Evolutionary conservation across 1,140 invertebrate species (phyloP), one percentile per base, ranked within the genome.

Genomic region (Mylabris phalerata): DNA sequence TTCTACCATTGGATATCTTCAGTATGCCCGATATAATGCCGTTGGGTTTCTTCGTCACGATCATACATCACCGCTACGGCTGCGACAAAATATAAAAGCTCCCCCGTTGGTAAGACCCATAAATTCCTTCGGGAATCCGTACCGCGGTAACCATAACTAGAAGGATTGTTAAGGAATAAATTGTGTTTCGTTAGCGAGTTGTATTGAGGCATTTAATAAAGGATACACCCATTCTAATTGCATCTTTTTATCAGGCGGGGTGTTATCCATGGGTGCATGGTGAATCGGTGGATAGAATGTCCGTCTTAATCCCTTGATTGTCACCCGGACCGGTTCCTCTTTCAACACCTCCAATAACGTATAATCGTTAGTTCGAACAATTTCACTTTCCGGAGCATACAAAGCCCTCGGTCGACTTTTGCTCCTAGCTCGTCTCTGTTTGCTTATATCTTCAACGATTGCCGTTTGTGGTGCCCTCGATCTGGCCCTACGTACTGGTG

Each of bases 21-120:
- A 0, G 92, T 96, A 71, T 98, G 95, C 3, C 91, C 93, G 6
- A 83, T 84, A 68, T 98, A 98, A 74, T 97, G 93, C 55, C 94
- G 77, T 77, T 98, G 95, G 2, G 85, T 83, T 64, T 94, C 87
- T 73, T 95, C 91, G 60, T 93, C 89, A 48, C 88, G 78, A 74
- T 97, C 92, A 68, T 90, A 93, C 68, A 98, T 83, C 7, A 98
- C 86, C 0, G 92, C 93, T 1, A 97, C 86, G 0, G 92, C 90
- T 1, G 92, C 93, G 1, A 95, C 90, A 71, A 89, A 96, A 75
- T 97, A 98, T 32, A 96, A 79, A 4, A 97, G 78, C 73, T 98
- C 94, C 4, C 93, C 93, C 1, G 92, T 93, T 1, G 92, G 89
- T 46, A 97, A 74, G 9, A 95, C 89, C 86, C 92, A 93, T 10